Evolutionary conservation across 2,888 invertebrate genomes (phyloP).

Genomic region (Tineola bisselliella): DNA sequence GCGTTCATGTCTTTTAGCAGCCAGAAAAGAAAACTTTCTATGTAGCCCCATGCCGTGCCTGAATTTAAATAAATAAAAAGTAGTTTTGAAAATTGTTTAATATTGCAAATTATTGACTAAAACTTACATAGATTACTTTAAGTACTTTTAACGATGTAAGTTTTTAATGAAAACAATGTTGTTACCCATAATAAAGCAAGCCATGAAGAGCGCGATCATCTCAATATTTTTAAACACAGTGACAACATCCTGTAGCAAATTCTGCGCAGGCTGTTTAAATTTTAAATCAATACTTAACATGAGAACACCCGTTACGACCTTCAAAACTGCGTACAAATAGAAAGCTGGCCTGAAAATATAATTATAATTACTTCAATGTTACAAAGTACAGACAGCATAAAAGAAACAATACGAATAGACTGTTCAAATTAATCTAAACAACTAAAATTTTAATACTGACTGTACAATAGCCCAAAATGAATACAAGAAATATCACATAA

Average conservation of each 20-base stretch:
- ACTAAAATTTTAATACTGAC: too few relatives aligned
- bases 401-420: too few relatives aligned
- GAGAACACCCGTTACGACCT: constrained; percentile 72
- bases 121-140: too few relatives aligned
- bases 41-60: constrained; percentile 86
- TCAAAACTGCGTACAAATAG: constrained; percentile 76
- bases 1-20: constrained; percentile 80
- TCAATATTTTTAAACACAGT: constrained; percentile 75
- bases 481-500: too few relatives aligned
- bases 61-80: constrained; percentile 22
- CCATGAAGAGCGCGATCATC: constrained; percentile 75
- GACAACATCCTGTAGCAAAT: constrained; percentile 75
- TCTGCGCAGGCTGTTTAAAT: constrained; percentile 78
- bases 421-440: too few relatives aligned
- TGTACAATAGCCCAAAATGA: too few relatives aligned
- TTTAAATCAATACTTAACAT: constrained; percentile 79
- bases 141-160: background rate
- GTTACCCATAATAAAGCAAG: constrained; percentile 76
- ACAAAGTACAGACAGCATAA: too few relatives aligned
- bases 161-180: background rate
- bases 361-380: too few relatives aligned
- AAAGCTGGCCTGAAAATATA: constrained; percentile 75
- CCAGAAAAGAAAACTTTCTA: constrained; percentile 85
- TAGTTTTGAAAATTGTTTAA: too few relatives aligned
- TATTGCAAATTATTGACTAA: too few relatives aligned